A percentile compares a stretch with the other conserved stretches of the same genome.
These are phyloP conservation scores for Megalopta genalis DNA, from an alignment of 1,140 invertebrate genomes.

Conservation along the genomic window DNA sequence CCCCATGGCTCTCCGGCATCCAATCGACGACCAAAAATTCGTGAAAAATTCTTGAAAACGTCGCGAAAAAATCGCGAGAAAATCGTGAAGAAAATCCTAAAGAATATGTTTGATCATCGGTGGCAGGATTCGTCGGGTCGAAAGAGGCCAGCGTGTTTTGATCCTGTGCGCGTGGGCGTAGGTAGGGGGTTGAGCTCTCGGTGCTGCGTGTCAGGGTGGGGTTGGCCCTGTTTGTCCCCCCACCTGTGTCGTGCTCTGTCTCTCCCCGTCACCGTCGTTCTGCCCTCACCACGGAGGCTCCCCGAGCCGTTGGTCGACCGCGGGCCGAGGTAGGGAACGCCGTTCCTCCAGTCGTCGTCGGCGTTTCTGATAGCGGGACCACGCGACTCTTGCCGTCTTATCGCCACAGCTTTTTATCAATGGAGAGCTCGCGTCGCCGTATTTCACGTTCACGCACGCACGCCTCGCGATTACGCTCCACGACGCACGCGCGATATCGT, in stretches of 20 bases:
- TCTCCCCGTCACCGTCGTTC: constrained; percentile 6
- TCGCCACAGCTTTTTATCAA: constrained; percentile 59
- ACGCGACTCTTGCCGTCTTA: constrained; percentile 57
- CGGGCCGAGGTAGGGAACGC: constrained; percentile 38
- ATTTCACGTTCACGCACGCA: constrained; percentile 59
- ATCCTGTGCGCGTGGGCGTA: constrained; percentile 21
- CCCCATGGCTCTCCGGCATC: too few species aligned
- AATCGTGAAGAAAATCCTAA: too few species aligned
- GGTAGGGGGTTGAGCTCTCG: neutral
- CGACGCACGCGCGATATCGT: constrained; percentile 62
- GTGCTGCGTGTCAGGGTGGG: neutral
- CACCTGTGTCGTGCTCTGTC: neutral
- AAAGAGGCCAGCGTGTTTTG: constrained; percentile 54
- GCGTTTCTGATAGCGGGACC: constrained; percentile 59
- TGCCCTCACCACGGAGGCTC: constrained; percentile 42
- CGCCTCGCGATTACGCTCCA: constrained; percentile 60
- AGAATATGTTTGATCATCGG: too few species aligned
- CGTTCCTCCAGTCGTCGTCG: constrained; percentile 64
- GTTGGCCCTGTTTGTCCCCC: constrained; percentile 53
- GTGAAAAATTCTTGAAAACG: too few species aligned
- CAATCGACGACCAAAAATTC: too few species aligned
- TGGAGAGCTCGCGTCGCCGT: constrained; percentile 61
- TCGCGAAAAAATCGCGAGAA: too few species aligned
- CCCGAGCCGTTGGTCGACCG: neutral
- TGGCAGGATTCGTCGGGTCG: constrained; percentile 1